These are phyloP conservation scores for Perithous albicinctus DNA, from an alignment of 2,888 invertebrate species.

Conservation along the genomic window DNA sequence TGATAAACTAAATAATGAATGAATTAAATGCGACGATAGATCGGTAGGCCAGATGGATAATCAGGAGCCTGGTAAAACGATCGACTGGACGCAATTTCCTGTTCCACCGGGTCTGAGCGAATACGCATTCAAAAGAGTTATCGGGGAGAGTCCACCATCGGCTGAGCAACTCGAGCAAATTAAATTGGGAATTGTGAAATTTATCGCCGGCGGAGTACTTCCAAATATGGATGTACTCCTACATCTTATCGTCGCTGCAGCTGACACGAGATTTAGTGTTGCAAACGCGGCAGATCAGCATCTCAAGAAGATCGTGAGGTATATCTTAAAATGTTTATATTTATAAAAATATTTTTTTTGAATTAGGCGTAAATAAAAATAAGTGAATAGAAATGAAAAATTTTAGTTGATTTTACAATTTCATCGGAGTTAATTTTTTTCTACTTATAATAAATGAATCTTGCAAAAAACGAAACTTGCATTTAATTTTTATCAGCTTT, in stretches of 20 bases:
- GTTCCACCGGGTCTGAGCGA: slow-evolving; percentile 92
- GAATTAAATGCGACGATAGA: slow-evolving; percentile 78
- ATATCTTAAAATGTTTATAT: slow-evolving; percentile 71
- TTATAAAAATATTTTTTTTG: too few species aligned
- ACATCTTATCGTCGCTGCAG: slow-evolving; percentile 93
- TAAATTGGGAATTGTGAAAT: slow-evolving; percentile 92
- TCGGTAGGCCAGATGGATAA: slow-evolving; percentile 84
- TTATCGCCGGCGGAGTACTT: slow-evolving; percentile 92
- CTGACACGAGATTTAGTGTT: slow-evolving; percentile 95
- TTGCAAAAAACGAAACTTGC: too few species aligned
- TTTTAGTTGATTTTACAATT: too few species aligned
- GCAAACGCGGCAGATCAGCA: slow-evolving; percentile 95
- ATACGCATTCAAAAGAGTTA: slow-evolving; percentile 91
- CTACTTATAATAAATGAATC: too few species aligned
- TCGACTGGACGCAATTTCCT: slow-evolving; percentile 83
- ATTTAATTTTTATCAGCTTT: too few species aligned
- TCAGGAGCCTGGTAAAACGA: slow-evolving; percentile 84
- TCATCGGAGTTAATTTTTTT: too few species aligned
- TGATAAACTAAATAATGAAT: background rate
- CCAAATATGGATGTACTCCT: slow-evolving; percentile 90
- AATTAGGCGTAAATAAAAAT: too few species aligned
- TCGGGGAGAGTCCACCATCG: slow-evolving; percentile 89
- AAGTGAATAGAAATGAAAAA: background rate
- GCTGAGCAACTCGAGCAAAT: slow-evolving; percentile 93
- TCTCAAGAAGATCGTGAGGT: slow-evolving; percentile 91